Conservation (phyloP, 1,140 invertebrate genomes). For the Habropoda laboriosa region DNA sequence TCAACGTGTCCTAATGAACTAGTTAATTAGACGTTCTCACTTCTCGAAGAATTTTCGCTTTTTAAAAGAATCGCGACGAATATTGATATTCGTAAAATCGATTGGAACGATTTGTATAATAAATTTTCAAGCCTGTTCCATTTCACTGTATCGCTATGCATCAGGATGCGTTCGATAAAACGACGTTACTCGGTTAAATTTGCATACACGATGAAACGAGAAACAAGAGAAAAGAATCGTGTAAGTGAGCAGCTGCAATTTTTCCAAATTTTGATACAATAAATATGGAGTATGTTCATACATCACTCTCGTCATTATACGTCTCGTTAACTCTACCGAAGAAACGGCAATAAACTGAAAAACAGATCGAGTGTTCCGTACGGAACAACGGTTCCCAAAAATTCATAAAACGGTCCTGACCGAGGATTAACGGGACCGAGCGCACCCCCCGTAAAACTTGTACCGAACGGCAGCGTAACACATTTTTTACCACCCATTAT, state of each 20-base stretch:
- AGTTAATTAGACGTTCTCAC: too few species aligned
- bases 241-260: background rate
- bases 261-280: background rate
- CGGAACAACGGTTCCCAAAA: too few species aligned
- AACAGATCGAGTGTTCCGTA: too few species aligned
- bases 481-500: too few species aligned
- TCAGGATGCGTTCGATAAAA: background rate
- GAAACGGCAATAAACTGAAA: background rate
- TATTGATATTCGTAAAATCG: background rate
- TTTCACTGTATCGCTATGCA: background rate
- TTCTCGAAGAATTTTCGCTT: too few species aligned
- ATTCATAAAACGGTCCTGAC: too few species aligned
- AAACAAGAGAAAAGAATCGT: background rate
- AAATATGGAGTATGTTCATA: background rate
- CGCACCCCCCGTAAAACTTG: too few species aligned
- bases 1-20: background rate
- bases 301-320: background rate
- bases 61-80: too few species aligned
- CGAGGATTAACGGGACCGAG: too few species aligned
- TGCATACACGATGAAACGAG: background rate
- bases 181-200: background rate
- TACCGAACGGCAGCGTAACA: too few species aligned
- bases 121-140: background rate
- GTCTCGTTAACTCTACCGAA: background rate
- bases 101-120: background rate